Evolutionary conservation across 2,113 vertebrate species (phyloP), one percentile per base, ranked within the genome.

Genomic region (Hymenochirus boettgeri): DNA sequence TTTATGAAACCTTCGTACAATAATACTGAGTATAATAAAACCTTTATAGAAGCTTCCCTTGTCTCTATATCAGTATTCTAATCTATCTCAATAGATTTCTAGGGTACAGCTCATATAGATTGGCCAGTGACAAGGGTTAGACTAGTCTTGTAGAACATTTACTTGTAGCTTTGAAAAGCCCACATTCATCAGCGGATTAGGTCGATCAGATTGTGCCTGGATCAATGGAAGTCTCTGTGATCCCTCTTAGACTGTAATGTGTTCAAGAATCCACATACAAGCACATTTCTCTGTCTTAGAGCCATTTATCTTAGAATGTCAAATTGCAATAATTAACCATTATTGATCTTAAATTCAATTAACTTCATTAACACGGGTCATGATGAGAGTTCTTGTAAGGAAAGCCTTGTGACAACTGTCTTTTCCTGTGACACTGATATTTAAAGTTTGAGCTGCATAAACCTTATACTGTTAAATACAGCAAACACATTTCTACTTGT

Each of bases 251-350:
- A 77, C 83, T 74, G 76, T 77, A 80, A 82, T 80, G 80, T 63
- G 71, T 77, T 83, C 77, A 76, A 82, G 78, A 79, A 80, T 79
- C 81, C 79, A 75, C 75, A 80, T 63, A 74, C 78, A 67, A 72
- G 42, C 54, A 76, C 85, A 74, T 81, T 77, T 79, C 84, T 80
- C 77, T 83, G 83, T 85, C 83, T 89, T 83, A 82, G 81, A 79
- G 82, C 88, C 85, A 90, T 95, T 92, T 93, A 91, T 94, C 92
- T 93, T 86, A 76, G 83, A 90, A 89, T 92, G 92, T 97, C 95
- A 96, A 92, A 96, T 94, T 87, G 90, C 90, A 94, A 95, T 97
- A 97, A 98, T 98, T 96, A 97, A 94, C 89, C 87, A 91, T 93
- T 95, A 98, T 96, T 90, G 95, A 97, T 97, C 91, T 82, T 86